These are phyloP conservation scores for Acyrthosiphon pisum DNA, from an alignment of 1,140 invertebrate genomes.

Conservation along the genomic window DNA sequence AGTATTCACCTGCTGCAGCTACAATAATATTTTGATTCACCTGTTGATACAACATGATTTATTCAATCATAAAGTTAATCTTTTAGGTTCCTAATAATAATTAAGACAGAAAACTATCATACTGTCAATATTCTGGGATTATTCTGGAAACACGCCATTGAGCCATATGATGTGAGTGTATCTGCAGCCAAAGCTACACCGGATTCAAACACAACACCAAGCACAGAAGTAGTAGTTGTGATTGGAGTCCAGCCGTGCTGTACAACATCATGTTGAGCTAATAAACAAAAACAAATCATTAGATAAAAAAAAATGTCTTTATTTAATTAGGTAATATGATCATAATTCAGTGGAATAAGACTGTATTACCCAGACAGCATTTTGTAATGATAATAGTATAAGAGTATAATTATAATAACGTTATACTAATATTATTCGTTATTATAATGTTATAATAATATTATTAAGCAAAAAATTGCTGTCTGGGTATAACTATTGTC, in stretches of 20 bases:
- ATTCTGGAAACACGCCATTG: constrained; percentile 84
- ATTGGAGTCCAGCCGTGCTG: constrained; percentile 73
- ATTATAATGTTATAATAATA: too few relatives aligned
- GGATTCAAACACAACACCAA: constrained; percentile 85
- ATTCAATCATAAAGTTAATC: neutral
- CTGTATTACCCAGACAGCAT: too few relatives aligned
- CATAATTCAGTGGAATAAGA: neutral
- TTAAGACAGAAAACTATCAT: neutral
- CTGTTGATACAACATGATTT: constrained; percentile 61
- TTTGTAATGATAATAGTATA: too few relatives aligned
- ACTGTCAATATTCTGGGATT: constrained; percentile 77
- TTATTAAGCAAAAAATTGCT: too few relatives aligned
- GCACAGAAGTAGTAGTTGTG: constrained; percentile 89
- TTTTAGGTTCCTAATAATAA: too few relatives aligned
- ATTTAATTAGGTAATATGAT: neutral
- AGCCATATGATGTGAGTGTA: constrained; percentile 89
- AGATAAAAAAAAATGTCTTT: neutral
- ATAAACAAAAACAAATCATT: neutral
- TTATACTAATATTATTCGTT: too few relatives aligned
- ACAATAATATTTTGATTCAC: constrained; percentile 90
- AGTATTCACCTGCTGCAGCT: constrained; percentile 91
- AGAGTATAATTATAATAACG: too few relatives aligned
- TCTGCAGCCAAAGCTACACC: constrained; percentile 93
- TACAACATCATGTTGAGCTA: constrained; percentile 34
- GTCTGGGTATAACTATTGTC: too few relatives aligned